A percentile compares a stretch with the other conserved stretches of the same genome.
phyloP scores from a whole-genome alignment of 2,888 invertebrate species.

The Polyommatus icarus region DNA sequence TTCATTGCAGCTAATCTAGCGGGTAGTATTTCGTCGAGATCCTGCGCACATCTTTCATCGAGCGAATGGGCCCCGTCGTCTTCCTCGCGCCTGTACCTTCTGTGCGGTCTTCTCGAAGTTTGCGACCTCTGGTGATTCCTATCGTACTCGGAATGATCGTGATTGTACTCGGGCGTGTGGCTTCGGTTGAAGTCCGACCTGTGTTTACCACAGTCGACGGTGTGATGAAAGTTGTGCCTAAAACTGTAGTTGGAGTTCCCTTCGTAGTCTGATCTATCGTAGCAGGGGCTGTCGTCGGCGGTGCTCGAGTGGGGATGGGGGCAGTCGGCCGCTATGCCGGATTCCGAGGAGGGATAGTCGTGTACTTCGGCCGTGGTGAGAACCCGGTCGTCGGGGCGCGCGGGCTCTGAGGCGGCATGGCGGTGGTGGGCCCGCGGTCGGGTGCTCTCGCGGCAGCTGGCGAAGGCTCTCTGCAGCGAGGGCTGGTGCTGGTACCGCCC shows the following conservation, averaged over 20 bases:
- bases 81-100: constrained; percentile 66
- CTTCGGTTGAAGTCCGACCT: constrained; percentile 68
- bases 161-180: constrained; percentile 71
- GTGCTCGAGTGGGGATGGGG: constrained; percentile 72
- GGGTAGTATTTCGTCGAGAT: constrained; percentile 76
- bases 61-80: constrained; percentile 74
- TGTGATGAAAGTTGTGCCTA: constrained; percentile 69
- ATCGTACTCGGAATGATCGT: constrained; percentile 68
- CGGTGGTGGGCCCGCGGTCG: constrained; percentile 70
- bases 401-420: constrained; percentile 72
- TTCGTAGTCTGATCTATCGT: constrained; percentile 73
- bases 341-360: constrained; percentile 78
- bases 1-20: constrained; percentile 75
- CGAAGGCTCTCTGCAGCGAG: constrained; percentile 68
- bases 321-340: constrained; percentile 77
- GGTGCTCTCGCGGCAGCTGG: constrained; percentile 69
- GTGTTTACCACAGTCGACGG: constrained; percentile 67
- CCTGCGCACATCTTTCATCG: constrained; percentile 72
- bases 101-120: constrained; percentile 64
- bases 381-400: constrained; percentile 71
- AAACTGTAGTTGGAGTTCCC: constrained; percentile 69
- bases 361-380: constrained; percentile 75
- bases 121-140: constrained; percentile 64
- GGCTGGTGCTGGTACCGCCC: constrained; percentile 84
- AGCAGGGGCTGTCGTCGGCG: constrained; percentile 72